These are phyloP conservation scores for Drosophila equinoxialis DNA, from an alignment of 1,140 invertebrate species.

Conservation along the genomic window DNA sequence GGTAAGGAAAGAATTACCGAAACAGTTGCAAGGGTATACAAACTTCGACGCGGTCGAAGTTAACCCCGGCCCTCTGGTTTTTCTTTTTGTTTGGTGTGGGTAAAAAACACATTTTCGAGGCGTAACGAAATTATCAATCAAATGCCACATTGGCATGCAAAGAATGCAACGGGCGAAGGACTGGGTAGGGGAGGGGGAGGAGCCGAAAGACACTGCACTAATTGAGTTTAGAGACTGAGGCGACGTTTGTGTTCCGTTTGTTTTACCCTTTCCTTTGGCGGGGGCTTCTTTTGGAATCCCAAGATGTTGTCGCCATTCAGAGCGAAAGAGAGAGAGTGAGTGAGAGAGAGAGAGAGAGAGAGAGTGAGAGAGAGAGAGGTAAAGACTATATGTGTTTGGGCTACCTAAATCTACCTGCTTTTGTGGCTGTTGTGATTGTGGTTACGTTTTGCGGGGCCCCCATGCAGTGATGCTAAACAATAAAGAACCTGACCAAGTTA, in stretches of 20 bases:
- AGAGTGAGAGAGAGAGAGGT: constrained; percentile 4
- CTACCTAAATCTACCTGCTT: constrained; percentile 55
- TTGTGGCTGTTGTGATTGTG: constrained; percentile 41
- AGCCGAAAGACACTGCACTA: constrained; percentile 54
- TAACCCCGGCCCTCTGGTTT: no score
- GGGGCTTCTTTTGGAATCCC: constrained; percentile 40
- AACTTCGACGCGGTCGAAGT: no score
- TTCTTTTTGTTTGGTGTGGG: constrained; percentile 28
- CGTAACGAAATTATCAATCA: constrained; percentile 80
- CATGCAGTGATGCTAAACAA: constrained; percentile 53
- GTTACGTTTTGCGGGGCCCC: constrained; percentile 60
- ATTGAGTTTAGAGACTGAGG: constrained; percentile 60
- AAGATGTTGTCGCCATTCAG: constrained; percentile 46
- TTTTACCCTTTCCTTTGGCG: neutral
- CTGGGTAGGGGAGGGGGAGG: neutral
- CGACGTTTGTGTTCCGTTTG: constrained; percentile 42
- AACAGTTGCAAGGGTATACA: no score
- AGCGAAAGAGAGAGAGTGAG: constrained; percentile 3
- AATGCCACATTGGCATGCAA: constrained; percentile 75
- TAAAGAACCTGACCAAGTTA: constrained; percentile 23
- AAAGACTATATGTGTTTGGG: neutral
- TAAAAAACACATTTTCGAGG: constrained; percentile 59
- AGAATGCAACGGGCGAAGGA: constrained; percentile 51
- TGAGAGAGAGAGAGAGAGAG: constrained; percentile 9
- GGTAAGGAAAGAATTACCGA: no score